phyloP scores from a whole-genome alignment of 2,888 invertebrate species.

The Drosophila incognita region DNA sequence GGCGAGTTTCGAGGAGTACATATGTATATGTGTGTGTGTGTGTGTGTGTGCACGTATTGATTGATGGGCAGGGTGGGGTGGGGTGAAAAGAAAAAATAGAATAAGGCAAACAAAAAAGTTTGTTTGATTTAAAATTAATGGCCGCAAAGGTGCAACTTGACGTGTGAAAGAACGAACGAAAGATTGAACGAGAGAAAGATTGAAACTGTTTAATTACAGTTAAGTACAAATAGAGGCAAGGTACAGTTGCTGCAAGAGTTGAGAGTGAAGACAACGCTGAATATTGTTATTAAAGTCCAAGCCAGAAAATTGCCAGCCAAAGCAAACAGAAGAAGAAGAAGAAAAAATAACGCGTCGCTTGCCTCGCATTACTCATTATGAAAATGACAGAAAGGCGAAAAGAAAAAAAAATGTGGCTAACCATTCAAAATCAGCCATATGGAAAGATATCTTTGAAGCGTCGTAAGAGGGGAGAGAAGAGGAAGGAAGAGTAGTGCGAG shows the following conservation, averaged over 20 bases:
- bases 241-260: conserved; percentile 25
- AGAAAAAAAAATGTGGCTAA: conserved; percentile 51
- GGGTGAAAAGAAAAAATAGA: conserved; percentile 9
- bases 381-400: conserved; percentile 53
- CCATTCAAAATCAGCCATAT: conserved; percentile 75
- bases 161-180: not conserved
- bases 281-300: conserved; percentile 52
- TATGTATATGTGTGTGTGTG: not conserved
- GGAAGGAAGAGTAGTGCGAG: conserved; percentile 14
- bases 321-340: not conserved
- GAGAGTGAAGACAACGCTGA: not conserved
- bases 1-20: conserved; percentile 43
- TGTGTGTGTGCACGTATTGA: conserved; percentile 39
- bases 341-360: conserved; percentile 2
- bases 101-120: conserved; percentile 5
- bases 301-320: conserved; percentile 19
- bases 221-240: not conserved
- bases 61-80: conserved; percentile 34
- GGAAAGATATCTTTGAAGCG: conserved; percentile 68
- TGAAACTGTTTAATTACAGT: conserved; percentile 1
- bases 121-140: conserved; percentile 27
- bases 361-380: conserved; percentile 67
- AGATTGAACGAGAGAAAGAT: not conserved
- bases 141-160: conserved; percentile 7
- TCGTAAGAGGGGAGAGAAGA: conserved; percentile 22